Evolutionary conservation across 2,113 vertebrate species (phyloP).

Genomic region (Oostethus manadensis): DNA sequence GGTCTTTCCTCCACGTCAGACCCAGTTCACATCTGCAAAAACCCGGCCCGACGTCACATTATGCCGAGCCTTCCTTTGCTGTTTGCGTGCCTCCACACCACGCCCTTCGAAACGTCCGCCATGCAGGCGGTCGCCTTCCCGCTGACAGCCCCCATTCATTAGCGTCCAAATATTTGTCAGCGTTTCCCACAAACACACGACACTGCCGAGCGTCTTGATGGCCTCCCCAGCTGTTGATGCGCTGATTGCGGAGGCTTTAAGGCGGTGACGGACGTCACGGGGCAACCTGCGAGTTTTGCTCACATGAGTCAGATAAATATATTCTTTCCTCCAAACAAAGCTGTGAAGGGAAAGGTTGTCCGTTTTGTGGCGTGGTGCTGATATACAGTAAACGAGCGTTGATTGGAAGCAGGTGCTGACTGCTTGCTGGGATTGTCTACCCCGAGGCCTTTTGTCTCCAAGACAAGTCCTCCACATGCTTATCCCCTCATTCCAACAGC

Average conservation of each 20-base stretch:
- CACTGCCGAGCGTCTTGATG: slow-evolving; percentile 51
- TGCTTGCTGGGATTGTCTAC: too few species aligned
- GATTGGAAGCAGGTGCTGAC: too few species aligned
- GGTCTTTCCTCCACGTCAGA: too few species aligned
- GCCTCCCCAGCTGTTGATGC: slow-evolving; percentile 63
- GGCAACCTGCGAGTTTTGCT: slow-evolving; percentile 10
- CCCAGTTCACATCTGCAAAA: not conserved
- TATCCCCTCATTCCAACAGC: too few species aligned
- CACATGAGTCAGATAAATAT: slow-evolving; percentile 40
- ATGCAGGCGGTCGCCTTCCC: slow-evolving; percentile 23
- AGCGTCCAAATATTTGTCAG: slow-evolving; percentile 39
- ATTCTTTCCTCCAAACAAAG: slow-evolving; percentile 10
- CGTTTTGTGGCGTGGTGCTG: too few species aligned
- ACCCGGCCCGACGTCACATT: not conserved
- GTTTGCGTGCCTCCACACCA: slow-evolving; percentile 5
- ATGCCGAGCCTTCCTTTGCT: not conserved
- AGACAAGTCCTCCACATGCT: too few species aligned
- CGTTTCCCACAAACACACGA: slow-evolving; percentile 28
- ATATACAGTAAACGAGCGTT: too few species aligned
- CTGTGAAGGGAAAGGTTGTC: too few species aligned
- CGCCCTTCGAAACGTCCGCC: not conserved
- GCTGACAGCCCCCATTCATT: slow-evolving; percentile 51
- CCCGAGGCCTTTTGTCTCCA: too few species aligned
- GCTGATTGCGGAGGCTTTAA: slow-evolving; percentile 55
- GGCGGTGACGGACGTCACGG: too few species aligned